These are phyloP conservation scores for Antitype chi DNA, from an alignment of 2,888 invertebrate species.

Conservation along the genomic window DNA sequence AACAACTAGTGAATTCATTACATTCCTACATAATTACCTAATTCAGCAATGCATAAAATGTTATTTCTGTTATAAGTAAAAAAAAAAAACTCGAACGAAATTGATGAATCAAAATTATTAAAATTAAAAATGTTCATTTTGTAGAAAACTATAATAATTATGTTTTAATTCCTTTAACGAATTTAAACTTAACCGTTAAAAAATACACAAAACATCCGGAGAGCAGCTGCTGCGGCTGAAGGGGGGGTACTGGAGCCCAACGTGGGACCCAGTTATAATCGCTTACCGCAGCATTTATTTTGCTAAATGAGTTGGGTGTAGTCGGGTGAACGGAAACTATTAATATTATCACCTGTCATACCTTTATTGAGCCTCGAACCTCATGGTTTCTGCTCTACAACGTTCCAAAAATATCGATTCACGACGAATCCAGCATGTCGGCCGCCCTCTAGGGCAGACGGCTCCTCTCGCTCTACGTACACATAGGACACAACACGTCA, in stretches of 20 bases:
- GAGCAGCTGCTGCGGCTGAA: slow-evolving; percentile 51
- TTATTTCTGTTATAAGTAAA: not conserved
- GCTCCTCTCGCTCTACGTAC: slow-evolving; percentile 88
- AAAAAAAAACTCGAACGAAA: not conserved
- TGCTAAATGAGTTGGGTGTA: slow-evolving; percentile 59
- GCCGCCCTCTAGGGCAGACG: slow-evolving; percentile 89
- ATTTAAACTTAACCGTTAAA: not conserved
- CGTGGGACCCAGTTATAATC: slow-evolving; percentile 69
- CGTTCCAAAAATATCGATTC: slow-evolving; percentile 90
- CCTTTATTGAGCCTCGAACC: slow-evolving; percentile 88
- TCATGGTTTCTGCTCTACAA: slow-evolving; percentile 88
- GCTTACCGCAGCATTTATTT: slow-evolving; percentile 54
- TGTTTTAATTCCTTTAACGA: not conserved
- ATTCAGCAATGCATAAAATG: not conserved
- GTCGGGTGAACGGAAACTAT: slow-evolving; percentile 70
- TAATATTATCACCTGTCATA: slow-evolving; percentile 83
- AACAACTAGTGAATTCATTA: slow-evolving; percentile 49
- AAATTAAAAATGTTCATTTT: not conserved
- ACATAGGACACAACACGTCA: slow-evolving; percentile 90
- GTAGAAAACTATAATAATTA: not conserved
- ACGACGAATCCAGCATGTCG: slow-evolving; percentile 90
- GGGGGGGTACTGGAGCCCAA: slow-evolving; percentile 74
- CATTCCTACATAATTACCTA: slow-evolving; percentile 1
- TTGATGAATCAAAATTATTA: not conserved
- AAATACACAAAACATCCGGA: slow-evolving; percentile 12